Evolutionary conservation across 2,888 invertebrate species (phyloP).

Genomic region (Papilio demoleus): DNA sequence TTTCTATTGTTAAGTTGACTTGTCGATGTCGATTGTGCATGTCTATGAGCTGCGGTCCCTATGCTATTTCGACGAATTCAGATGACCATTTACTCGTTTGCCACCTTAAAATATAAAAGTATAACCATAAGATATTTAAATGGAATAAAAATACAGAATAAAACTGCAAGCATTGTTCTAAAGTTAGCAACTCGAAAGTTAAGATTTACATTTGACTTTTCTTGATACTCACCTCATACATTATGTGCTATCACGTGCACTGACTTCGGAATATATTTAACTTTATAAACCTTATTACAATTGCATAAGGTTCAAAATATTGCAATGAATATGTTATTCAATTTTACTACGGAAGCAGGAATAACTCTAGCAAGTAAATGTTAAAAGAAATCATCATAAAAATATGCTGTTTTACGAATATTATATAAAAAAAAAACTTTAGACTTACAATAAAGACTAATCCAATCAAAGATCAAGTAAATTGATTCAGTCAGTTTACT

Average conservation of each 20-base stretch:
- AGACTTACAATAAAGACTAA: too few relatives aligned
- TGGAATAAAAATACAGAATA: neutral
- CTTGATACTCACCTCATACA: constrained; percentile 17
- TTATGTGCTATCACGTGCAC: constrained; percentile 19
- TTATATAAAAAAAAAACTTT: too few relatives aligned
- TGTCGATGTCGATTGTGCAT: too few relatives aligned
- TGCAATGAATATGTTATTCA: neutral
- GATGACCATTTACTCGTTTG: too few relatives aligned
- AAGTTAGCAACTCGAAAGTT: constrained; percentile 11
- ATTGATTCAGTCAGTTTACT: too few relatives aligned
- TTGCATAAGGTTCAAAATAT: neutral
- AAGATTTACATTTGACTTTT: constrained; percentile 19
- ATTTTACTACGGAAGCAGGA: neutral
- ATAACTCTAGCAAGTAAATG: neutral
- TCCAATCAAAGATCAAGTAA: too few relatives aligned
- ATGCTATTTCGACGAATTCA: too few relatives aligned
- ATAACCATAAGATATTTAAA: too few relatives aligned
- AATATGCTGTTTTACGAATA: neutral
- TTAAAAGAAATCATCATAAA: neutral
- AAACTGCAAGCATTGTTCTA: constrained; percentile 12
- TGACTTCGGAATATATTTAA: neutral
- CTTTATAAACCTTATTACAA: neutral
- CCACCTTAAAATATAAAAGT: too few relatives aligned
- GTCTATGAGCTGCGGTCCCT: too few relatives aligned
- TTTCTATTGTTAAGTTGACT: too few relatives aligned